Evolutionary conservation across 2,888 invertebrate species (phyloP).

Genomic region (Odontomyia ornata): DNA sequence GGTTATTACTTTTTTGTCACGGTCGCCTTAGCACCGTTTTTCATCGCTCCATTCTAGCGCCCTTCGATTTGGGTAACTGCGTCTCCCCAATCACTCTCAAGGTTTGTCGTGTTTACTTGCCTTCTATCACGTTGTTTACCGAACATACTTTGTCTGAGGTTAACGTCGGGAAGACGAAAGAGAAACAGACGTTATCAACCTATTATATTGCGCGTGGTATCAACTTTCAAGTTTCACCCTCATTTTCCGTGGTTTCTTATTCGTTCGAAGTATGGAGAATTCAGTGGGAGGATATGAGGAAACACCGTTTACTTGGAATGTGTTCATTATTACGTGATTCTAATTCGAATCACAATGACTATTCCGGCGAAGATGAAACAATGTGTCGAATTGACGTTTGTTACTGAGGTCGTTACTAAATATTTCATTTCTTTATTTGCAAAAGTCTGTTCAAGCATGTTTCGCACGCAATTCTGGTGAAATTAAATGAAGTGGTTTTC

Average conservation of each 20-base stretch:
- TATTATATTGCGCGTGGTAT: neutral
- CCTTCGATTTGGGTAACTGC: neutral
- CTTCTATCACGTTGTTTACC: neutral
- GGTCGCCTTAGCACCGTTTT: too few species aligned
- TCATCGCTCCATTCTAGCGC: neutral
- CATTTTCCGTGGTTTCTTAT: neutral
- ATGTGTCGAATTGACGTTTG: neutral
- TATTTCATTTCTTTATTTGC: neutral
- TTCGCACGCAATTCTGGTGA: too few species aligned
- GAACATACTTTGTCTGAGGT: neutral
- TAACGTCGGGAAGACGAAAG: neutral
- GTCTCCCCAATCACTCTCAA: neutral
- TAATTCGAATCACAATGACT: neutral
- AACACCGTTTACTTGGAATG: neutral
- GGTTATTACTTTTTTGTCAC: neutral
- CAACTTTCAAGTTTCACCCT: neutral
- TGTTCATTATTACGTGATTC: conserved; percentile 6
- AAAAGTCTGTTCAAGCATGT: too few species aligned
- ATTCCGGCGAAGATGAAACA: too few species aligned
- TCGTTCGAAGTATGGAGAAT: neutral
- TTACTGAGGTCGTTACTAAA: neutral
- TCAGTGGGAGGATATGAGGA: neutral
- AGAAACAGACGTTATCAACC: neutral
- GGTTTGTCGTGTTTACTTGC: neutral
- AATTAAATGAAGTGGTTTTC: too few species aligned